These are phyloP conservation scores for Isurus oxyrinchus DNA, from an alignment of 2,113 vertebrate genomes.

Conservation along the genomic window DNA sequence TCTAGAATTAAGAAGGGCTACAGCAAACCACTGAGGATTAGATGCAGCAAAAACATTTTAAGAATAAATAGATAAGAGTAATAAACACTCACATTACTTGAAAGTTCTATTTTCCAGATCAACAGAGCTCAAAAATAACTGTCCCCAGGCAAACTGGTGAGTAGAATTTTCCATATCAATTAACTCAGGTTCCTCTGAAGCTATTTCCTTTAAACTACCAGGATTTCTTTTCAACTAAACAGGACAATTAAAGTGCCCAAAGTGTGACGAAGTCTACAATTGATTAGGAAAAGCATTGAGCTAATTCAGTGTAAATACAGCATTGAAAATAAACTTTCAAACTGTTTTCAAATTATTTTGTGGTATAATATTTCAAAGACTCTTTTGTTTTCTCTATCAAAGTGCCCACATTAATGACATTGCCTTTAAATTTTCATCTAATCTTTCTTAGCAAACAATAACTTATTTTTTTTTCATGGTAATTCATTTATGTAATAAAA, in stretches of 20 bases:
- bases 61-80: not conserved
- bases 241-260: not conserved
- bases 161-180: not conserved
- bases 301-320: not conserved
- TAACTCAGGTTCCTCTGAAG: not conserved
- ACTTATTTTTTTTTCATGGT: not conserved
- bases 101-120: conserved; percentile 13
- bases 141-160: not conserved
- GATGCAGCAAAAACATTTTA: not conserved
- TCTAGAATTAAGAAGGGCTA: not conserved
- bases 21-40: not conserved
- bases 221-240: not conserved
- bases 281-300: not conserved
- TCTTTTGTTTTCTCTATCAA: not conserved
- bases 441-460: not conserved
- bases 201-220: not conserved
- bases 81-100: not conserved
- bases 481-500: not conserved
- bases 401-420: not conserved
- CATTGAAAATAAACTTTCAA: not conserved
- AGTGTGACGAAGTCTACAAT: not conserved
- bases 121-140: not conserved
- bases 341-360: not conserved
- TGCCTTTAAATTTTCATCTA: not conserved
- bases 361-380: not conserved